Evolutionary conservation across 2,797 vertebrate species (phyloP), one percentile per base, ranked within the genome.

Genomic region (Apogon talboti): DNA sequence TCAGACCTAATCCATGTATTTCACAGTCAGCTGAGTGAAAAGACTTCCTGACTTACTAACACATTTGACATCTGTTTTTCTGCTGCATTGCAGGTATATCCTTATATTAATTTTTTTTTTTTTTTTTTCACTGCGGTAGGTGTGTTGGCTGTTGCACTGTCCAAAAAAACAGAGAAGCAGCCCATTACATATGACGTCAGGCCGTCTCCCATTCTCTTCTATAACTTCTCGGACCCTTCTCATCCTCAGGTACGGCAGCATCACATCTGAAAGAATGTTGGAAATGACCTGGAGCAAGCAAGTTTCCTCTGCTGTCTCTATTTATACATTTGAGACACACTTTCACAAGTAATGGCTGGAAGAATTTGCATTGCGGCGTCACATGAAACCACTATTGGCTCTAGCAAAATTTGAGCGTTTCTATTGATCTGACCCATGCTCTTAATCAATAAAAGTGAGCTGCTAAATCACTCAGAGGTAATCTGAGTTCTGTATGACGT

Each of bases 181-280:
- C 86, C 90, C 18, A 78, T 85, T 21, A 91, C 85, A 78, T 75
- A 91, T 41, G 54, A 88, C 38, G 69, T 91, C 46, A 90, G 84
- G 16, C 89, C 93, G 3, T 87, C 96, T 11, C 70, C 93, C 81
- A 94, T 99, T 83, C 84, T 96, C 75, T 87, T 98, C 86, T 98
- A 94, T 92, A 95, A 92, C 74, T 92, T 97, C 82, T 93, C 89
- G 1, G 92, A 98, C 59, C 94, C 95, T 28, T 83, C 90, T 16
- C 89, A 92, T 45, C 94, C 96, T 49, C 96, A 96, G 95, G 97
- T 98, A 94, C 11, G 66, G 33, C 49, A 71, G 55, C 6, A 1
- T 33, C 54, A 2, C 24, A 16, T 47, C 59, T 11, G 1, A 51
- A 47, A 53, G 18, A 57, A 6, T n/a, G 4, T 12, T 15, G 10